Percentiles rank a stretch among this genome's conserved stretches.
These are phyloP conservation scores for Heterodera carotae DNA, from an alignment of 1,140 invertebrate genomes.

Conservation along the genomic window DNA sequence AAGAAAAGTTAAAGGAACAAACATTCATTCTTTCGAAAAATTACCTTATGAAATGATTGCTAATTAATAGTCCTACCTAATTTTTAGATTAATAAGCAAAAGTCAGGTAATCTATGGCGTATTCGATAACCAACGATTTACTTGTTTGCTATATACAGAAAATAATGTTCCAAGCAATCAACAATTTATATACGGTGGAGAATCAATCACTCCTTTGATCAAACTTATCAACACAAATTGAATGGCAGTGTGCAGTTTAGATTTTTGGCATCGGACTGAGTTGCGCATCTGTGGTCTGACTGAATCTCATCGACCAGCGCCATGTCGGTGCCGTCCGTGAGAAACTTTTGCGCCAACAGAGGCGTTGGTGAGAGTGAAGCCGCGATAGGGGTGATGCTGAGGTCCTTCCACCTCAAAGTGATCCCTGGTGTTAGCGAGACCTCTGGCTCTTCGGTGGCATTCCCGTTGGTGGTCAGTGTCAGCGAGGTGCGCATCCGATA, in stretches of 20 bases:
- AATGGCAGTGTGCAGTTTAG: constrained; percentile 12
- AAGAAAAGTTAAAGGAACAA: no score
- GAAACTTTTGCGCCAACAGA: not conserved
- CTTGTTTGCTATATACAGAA: no score
- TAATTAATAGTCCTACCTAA: no score
- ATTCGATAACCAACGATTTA: no score
- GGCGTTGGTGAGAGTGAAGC: not conserved
- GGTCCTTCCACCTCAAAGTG: constrained; percentile 8
- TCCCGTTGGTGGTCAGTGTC: not conserved
- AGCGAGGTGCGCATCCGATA: not conserved
- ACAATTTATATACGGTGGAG: no score
- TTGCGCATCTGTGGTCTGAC: not conserved
- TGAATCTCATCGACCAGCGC: not conserved
- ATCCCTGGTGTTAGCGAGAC: constrained; percentile 1
- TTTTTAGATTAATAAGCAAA: no score
- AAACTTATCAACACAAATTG: no score
- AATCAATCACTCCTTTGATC: no score
- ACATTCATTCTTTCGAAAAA: no score
- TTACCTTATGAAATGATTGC: no score
- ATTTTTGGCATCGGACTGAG: not conserved
- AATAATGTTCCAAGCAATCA: no score
- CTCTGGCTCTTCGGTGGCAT: not conserved
- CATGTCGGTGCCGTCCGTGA: not conserved
- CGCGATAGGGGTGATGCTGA: constrained; percentile 9
- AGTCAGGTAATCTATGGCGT: no score